phyloP scores from a whole-genome alignment of 1,140 invertebrate genomes.

The Drosophila lacteicornis region DNA sequence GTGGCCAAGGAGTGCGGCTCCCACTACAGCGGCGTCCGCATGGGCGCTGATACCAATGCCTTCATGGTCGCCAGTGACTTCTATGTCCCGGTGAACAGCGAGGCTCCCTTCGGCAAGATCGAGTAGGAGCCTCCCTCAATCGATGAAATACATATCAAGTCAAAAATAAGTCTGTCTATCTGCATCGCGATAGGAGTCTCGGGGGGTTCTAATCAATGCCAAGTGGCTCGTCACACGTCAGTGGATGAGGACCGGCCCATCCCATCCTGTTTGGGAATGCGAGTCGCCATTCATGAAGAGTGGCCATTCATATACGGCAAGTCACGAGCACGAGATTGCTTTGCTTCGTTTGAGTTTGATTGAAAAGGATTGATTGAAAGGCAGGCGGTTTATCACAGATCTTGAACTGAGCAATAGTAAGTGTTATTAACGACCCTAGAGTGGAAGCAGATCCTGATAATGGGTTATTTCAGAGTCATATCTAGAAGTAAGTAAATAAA shows the following conservation, averaged over 20 bases:
- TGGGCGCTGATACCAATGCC: conserved; percentile 81
- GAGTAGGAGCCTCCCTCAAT: conserved; percentile 20
- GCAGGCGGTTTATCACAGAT: not conserved
- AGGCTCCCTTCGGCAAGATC: conserved; percentile 84
- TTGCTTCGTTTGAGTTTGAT: not conserved
- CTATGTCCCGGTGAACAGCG: conserved; percentile 70
- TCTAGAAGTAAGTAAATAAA: not conserved
- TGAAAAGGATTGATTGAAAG: not conserved
- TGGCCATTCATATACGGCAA: not conserved
- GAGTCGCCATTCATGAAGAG: conserved; percentile 30
- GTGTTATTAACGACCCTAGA: not conserved
- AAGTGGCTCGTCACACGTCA: conserved; percentile 30
- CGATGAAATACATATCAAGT: conserved; percentile 7
- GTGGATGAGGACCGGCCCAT: not conserved
- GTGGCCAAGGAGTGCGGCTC: conserved; percentile 65
- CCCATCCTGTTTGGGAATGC: not conserved
- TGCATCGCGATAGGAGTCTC: conserved; percentile 25
- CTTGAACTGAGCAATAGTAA: not conserved
- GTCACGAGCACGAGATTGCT: conserved; percentile 18
- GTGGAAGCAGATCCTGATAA: not conserved
- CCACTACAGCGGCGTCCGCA: conserved; percentile 67
- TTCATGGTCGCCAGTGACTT: conserved; percentile 73
- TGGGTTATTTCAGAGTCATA: not conserved
- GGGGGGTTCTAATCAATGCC: conserved; percentile 31
- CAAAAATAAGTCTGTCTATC: conserved; percentile 30